Base-by-base conservation (phyloP, 2,888 invertebrate species). In the Lithophane socia region DNA sequence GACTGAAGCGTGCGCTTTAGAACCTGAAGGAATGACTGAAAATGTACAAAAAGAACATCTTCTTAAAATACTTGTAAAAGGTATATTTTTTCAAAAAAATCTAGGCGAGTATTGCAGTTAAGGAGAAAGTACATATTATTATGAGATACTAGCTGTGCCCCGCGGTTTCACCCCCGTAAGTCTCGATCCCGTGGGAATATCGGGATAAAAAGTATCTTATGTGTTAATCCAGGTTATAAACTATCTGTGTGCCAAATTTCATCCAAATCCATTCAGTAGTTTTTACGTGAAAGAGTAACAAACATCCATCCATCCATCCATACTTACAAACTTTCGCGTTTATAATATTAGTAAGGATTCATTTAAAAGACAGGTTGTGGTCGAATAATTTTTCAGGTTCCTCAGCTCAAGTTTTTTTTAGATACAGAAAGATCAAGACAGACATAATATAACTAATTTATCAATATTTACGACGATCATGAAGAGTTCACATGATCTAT, bases 381-480 rank as follows among this genome's bases (percentile, higher is more conserved):
- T 7, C 12, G 47, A 37, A n/a, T 49, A 12, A 67, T 67, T 21
- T 44, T 7, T 67, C 8, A 18, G 18, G 3, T 12, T n/a, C 3
- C 18, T 8, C 61, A 9, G 8, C 5, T 24, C 21, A 9, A 24
- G 9, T 70, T 71, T 67, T 10, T 37, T 37, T 37, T 37, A 42
- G 21, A n/a, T 16, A n/a, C 3, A 56, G 4, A 64, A 63, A 64
- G 21, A 42, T 44, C 10, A 10, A 10, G 0, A 0, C n/a, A 60
- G 3, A 42, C 13, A 8, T 4, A 42, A 60, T 21, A 49, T 9
- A 2, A 42, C 13, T 0, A 9, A 47, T 54, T 44, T 9, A 4
- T 56, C n/a, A 80, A 61, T 79, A 66, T 83, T 79, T 66, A 56
- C 18, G 8, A 56, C 8, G 49, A 63, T 58, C 65, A 67, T 73